A percentile compares a stretch with the other conserved stretches of the same genome.
These are phyloP conservation scores for Paraescarpia echinospica DNA, from an alignment of 1,140 invertebrate species.

Conservation along the genomic window DNA sequence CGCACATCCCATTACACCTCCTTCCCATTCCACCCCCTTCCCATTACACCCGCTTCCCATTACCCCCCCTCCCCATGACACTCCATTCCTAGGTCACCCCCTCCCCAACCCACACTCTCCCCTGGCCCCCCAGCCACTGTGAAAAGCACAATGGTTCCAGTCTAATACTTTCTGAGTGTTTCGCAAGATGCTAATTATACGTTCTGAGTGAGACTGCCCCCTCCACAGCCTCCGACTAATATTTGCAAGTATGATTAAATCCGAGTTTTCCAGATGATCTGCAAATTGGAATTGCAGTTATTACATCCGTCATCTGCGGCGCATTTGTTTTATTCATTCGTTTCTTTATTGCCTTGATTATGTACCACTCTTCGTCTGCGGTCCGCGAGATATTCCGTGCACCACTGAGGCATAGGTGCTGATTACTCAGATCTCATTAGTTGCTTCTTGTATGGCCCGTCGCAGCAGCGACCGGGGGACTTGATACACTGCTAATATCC, in stretches of 20 bases:
- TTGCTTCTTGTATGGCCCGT: not conserved
- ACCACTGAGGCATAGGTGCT: not conserved
- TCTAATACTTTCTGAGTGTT: not conserved
- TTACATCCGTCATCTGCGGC: not conserved
- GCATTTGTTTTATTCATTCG: slow-evolving; percentile 1
- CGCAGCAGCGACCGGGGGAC: not conserved
- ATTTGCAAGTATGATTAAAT: slow-evolving; percentile 1
- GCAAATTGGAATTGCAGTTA: slow-evolving; percentile 5
- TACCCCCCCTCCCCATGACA: no score
- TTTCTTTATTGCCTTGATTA: not conserved
- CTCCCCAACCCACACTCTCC: not conserved
- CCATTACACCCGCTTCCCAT: not conserved
- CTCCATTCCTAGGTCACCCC: not conserved
- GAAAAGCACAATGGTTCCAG: not conserved
- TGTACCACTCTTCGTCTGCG: not conserved
- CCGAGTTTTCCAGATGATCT: slow-evolving; percentile 4
- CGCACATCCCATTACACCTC: no score
- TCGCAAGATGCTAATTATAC: not conserved
- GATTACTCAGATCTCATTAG: not conserved
- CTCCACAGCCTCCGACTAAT: not conserved
- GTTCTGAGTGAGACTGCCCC: not conserved
- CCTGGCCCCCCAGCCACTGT: not conserved
- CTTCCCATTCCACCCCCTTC: no score
- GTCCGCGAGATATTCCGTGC: not conserved
- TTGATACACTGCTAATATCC: no score